Evolutionary conservation across 2,888 invertebrate genomes (phyloP).

Genomic region (Oligia latruncula): DNA sequence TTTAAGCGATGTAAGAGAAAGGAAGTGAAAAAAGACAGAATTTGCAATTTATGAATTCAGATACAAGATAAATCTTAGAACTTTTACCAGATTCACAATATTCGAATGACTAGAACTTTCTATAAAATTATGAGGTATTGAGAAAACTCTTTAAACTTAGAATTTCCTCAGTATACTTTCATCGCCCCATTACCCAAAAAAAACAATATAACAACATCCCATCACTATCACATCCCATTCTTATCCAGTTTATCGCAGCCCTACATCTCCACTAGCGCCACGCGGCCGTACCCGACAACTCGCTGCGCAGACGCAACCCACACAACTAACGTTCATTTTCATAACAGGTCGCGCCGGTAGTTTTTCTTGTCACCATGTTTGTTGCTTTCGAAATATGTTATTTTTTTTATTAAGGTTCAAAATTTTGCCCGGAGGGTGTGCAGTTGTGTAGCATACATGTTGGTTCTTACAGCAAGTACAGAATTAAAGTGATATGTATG

Average conservation of each 20-base stretch:
- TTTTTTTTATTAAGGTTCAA: constrained; percentile 48
- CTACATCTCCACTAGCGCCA: constrained; percentile 34
- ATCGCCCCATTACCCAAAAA: not conserved
- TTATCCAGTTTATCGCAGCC: constrained; percentile 16
- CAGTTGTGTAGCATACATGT: not conserved
- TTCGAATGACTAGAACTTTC: not conserved
- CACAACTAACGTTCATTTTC: constrained; percentile 68
- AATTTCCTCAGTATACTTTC: not conserved
- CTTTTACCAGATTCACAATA: not conserved
- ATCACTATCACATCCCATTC: not conserved
- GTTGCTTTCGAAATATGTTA: constrained; percentile 59
- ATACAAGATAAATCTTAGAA: not conserved
- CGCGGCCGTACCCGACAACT: constrained; percentile 32
- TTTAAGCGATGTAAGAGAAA: not conserved
- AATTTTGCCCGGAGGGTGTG: constrained; percentile 33
- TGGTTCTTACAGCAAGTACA: too few species aligned
- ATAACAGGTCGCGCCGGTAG: constrained; percentile 68
- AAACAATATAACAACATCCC: not conserved
- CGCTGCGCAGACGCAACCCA: constrained; percentile 59
- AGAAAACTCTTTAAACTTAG: not conserved
- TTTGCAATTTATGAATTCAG: not conserved
- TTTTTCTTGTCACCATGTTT: constrained; percentile 65
- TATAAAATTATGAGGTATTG: not conserved
- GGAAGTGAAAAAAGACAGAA: too few species aligned
- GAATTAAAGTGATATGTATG: not conserved